Evolutionary conservation across 2,113 vertebrate genomes (phyloP).

Genomic region (Alectura lathami): DNA sequence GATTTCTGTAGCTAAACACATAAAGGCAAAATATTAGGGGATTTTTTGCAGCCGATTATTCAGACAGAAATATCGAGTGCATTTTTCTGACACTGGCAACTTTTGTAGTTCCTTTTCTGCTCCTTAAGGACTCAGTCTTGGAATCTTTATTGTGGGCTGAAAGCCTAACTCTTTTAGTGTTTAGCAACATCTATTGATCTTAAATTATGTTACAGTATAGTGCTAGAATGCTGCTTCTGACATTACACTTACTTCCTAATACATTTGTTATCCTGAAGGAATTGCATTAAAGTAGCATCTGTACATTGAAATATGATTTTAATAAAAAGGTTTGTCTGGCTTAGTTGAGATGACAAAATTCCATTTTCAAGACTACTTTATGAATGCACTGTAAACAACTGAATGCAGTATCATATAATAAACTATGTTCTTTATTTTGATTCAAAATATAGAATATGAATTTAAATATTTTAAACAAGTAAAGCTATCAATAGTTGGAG

Average conservation of each 20-base stretch:
- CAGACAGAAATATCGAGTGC: neutral
- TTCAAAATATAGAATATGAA: neutral
- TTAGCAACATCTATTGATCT: neutral
- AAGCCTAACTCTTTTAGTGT: neutral
- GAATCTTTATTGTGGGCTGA: neutral
- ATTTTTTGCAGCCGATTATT: neutral
- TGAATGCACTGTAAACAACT: neutral
- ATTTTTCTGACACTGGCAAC: neutral
- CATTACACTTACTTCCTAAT: neutral
- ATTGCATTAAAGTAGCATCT: neutral
- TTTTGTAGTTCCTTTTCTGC: neutral
- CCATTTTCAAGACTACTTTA: neutral
- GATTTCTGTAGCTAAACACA: neutral
- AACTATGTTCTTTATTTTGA: neutral
- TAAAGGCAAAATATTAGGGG: neutral
- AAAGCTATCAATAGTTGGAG: neutral
- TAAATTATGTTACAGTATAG: neutral
- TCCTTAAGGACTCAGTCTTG: neutral
- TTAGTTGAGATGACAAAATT: neutral
- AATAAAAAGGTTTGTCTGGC: neutral
- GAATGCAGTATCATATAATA: neutral
- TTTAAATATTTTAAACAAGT: neutral
- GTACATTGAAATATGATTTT: neutral
- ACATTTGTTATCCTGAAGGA: neutral
- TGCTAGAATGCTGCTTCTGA: neutral